Evolutionary conservation across 2,888 invertebrate genomes (phyloP).

Genomic region (Drosophila crucigera): DNA sequence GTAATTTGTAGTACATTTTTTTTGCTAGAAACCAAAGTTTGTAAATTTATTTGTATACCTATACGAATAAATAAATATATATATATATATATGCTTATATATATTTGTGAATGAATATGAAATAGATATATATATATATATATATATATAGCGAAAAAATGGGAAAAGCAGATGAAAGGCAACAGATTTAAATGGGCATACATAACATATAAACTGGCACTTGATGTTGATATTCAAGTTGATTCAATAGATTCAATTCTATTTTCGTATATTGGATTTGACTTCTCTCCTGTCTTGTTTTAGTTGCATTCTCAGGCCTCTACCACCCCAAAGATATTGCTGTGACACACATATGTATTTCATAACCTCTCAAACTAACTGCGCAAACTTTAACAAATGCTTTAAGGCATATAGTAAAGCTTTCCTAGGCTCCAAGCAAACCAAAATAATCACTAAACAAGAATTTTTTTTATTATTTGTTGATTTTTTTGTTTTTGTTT

Average conservation of each 20-base stretch:
- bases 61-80: constrained; percentile 30
- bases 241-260: constrained; percentile 10
- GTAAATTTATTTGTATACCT: constrained; percentile 50
- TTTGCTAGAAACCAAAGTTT: constrained; percentile 62
- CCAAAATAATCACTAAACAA: constrained; percentile 38
- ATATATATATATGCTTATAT: constrained; percentile 14
- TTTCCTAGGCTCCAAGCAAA: constrained; percentile 58
- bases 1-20: constrained; percentile 61
- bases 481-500: background rate
- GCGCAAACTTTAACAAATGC: constrained; percentile 41
- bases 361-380: constrained; percentile 58
- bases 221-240: constrained; percentile 42
- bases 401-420: constrained; percentile 58
- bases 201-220: constrained; percentile 15
- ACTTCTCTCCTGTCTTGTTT: constrained; percentile 4
- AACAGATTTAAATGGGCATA: constrained; percentile 30
- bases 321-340: constrained; percentile 52
- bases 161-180: constrained; percentile 3
- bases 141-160: constrained; percentile 22
- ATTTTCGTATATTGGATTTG: constrained; percentile 18
- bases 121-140: constrained; percentile 18
- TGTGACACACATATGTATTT: constrained; percentile 56
- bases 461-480: background rate
- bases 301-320: constrained; percentile 49
- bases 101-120: constrained; percentile 13